phyloP scores from a whole-genome alignment of 2,888 invertebrate genomes.

The Aricia artaxerxes region DNA sequence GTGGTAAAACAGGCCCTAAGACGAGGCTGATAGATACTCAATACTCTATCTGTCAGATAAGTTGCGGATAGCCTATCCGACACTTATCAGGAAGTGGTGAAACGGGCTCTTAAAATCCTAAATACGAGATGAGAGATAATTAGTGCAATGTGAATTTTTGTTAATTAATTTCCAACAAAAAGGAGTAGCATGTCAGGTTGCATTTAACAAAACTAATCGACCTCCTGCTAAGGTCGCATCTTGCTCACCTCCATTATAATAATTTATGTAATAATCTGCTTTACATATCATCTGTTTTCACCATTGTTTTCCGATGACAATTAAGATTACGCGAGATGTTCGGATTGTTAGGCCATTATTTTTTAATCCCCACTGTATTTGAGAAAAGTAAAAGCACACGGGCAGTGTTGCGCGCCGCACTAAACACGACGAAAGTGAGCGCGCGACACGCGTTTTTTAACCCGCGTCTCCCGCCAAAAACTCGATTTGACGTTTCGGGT shows the following conservation, averaged over 20 bases:
- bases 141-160: too few relatives aligned
- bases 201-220: not conserved
- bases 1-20: too few relatives aligned
- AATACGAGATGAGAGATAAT: too few relatives aligned
- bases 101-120: too few relatives aligned
- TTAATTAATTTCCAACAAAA: too few relatives aligned
- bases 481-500: slow-evolving; percentile 43
- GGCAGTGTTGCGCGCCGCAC: slow-evolving; percentile 61
- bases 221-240: not conserved
- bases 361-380: slow-evolving; percentile 67
- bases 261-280: slow-evolving; percentile 19
- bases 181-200: too few relatives aligned
- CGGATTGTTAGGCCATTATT: slow-evolving; percentile 31
- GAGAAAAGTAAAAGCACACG: slow-evolving; percentile 74
- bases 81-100: too few relatives aligned
- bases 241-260: not conserved
- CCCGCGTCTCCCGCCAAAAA: slow-evolving; percentile 60
- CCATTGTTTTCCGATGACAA: slow-evolving; percentile 19
- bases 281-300: slow-evolving; percentile 15
- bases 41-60: too few relatives aligned
- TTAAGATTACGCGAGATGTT: slow-evolving; percentile 11
- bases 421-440: slow-evolving; percentile 67
- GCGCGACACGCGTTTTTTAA: slow-evolving; percentile 63
- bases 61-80: too few relatives aligned
- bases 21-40: too few relatives aligned